Evolutionary conservation across 2,113 vertebrate genomes (phyloP), one percentile per base, ranked within the genome.

Genomic region (Atractosteus spatula): DNA sequence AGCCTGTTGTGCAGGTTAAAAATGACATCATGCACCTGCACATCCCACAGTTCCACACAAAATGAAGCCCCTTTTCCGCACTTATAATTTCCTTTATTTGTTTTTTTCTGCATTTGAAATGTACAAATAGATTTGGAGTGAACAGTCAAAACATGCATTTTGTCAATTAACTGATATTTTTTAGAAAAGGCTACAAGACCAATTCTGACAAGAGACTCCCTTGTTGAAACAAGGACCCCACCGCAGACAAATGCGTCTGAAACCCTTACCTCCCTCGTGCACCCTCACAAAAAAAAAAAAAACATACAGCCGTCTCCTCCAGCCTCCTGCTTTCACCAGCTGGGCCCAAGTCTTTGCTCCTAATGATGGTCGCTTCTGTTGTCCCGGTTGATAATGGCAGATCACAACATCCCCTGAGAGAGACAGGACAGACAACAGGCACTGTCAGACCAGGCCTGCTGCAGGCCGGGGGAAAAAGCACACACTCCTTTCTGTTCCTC

Each of bases 221-320:
- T 29, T 29, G 17, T 29, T 29, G 17, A 29, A 29, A 29, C 17
- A 29, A 29, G 17, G 17, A 1, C 17, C 17, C 17, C 17, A 29
- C 17, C n/a, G 14, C 14, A 64, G 3, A 29, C 10, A 70, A 8
- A 14, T 51, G 57, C n/a, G 7, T 16, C 4, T 8, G 29, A 8
- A 8, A 51, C 41, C 16, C 42, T 80, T 78, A 84, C 83, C 85
- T 83, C 69, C 71, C n/a, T 62, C 10, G 72, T 68, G 68, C 76
- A 59, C 14, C 42, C 71, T 81, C 17, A 68, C 75, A 72, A 65
- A 7, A 62, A 78, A 29, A 29, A 29, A 66, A 7, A 62, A 78
- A 59, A 81, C 84, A 81, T 83, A 80, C 76, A 84, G 85, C 68
- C 77, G 72, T 44, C 41, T 42, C 78, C 71, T 66, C 77, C 78